Percentiles rank a stretch among this genome's conserved stretches.
These are phyloP conservation scores for Albula goreensis DNA, from an alignment of 2,113 vertebrate genomes.

Conservation along the genomic window DNA sequence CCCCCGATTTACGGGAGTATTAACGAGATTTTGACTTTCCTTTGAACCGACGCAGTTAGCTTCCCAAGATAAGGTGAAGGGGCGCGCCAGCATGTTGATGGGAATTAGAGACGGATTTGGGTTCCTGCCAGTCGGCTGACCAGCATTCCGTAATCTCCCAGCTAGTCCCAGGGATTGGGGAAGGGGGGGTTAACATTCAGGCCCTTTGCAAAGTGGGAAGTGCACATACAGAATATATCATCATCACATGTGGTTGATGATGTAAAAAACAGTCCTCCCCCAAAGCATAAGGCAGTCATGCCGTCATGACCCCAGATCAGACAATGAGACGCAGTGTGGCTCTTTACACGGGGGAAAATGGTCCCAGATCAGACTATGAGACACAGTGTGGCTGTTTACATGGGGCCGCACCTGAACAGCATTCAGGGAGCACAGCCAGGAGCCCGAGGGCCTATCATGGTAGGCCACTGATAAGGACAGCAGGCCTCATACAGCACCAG, in stretches of 20 bases:
- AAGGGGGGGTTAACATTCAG: no score
- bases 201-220: no score
- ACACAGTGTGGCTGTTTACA: no score
- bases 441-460: not conserved
- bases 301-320: no score
- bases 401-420: no score
- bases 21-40: conserved; percentile 10
- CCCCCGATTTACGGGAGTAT: not conserved
- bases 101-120: not conserved
- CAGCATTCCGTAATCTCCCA: not conserved
- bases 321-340: no score
- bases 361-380: no score
- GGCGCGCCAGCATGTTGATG: not conserved
- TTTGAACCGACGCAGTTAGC: not conserved
- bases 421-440: not conserved
- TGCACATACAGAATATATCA: no score
- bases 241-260: no score
- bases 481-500: not conserved
- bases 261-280: no score
- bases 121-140: not conserved
- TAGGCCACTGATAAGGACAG: not conserved
- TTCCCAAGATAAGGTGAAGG: not conserved
- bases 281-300: no score
- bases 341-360: no score
- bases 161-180: not conserved